phyloP scores from a whole-genome alignment of 2,888 invertebrate genomes.

The Papilio protenor region DNA sequence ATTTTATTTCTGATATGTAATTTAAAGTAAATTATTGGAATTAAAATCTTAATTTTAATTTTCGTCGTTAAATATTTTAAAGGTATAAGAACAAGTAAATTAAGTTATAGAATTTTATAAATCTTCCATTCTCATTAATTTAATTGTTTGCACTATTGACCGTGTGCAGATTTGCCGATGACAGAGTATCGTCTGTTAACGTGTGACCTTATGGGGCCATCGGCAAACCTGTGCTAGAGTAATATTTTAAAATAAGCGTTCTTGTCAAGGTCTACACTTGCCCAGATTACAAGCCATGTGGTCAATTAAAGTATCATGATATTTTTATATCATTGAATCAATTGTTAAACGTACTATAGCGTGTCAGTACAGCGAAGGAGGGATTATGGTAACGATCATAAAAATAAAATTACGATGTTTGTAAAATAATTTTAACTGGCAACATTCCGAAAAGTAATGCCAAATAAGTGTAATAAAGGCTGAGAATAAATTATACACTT shows the following conservation, averaged over 20 bases:
- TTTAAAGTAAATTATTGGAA: background rate
- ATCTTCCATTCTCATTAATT: background rate
- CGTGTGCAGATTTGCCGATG: too few species aligned
- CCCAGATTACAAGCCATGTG: background rate
- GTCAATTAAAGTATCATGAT: conserved; percentile 12
- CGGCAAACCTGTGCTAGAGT: too few species aligned
- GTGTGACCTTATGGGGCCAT: too few species aligned
- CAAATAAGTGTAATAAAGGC: background rate
- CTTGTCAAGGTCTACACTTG: conserved; percentile 19
- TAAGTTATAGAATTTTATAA: background rate
- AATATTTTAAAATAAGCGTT: background rate
- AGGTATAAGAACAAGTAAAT: background rate
- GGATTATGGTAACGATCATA: background rate
- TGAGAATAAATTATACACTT: background rate
- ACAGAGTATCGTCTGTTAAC: too few species aligned
- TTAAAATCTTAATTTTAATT: background rate
- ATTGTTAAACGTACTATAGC: background rate
- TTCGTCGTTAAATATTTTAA: background rate
- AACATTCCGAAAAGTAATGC: background rate
- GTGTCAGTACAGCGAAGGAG: background rate
- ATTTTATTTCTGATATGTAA: background rate
- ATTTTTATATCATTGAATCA: conserved; percentile 12
- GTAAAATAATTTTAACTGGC: background rate
- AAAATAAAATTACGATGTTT: background rate
- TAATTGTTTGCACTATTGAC: background rate